These are phyloP conservation scores for Aphelenchoides avenae DNA, from an alignment of 1,140 invertebrate genomes.

Conservation along the genomic window DNA sequence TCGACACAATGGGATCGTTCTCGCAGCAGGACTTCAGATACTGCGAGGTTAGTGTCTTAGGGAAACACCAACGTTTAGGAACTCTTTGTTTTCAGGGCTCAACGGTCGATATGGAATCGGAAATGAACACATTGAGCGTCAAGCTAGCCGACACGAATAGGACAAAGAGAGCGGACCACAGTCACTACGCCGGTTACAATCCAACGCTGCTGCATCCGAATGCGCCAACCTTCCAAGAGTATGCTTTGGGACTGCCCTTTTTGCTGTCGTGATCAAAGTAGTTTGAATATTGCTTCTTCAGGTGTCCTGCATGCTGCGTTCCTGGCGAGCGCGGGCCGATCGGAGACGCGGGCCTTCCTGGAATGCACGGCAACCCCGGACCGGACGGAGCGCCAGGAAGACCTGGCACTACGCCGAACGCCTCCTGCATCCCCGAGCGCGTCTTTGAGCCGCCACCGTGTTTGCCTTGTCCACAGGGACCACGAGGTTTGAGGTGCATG, in stretches of 20 bases:
- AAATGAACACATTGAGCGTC: slow-evolving; percentile 19
- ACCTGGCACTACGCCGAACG: slow-evolving; percentile 58
- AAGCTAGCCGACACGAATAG: slow-evolving; percentile 24
- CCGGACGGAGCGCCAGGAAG: slow-evolving; percentile 56
- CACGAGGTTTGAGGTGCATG: slow-evolving; percentile 47
- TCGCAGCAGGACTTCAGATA: slow-evolving; percentile 48
- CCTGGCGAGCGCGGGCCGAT: slow-evolving; percentile 56
- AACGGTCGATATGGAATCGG: slow-evolving; percentile 33
- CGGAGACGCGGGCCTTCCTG: slow-evolving; percentile 56
- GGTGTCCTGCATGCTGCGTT: slow-evolving; percentile 53
- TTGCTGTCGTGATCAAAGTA: slow-evolving; percentile 5
- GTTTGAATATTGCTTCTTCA: background rate
- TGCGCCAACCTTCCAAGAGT: slow-evolving; percentile 56
- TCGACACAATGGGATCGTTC: slow-evolving; percentile 49
- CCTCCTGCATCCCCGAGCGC: slow-evolving; percentile 57
- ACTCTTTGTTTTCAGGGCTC: slow-evolving; percentile 31
- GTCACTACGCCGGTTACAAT: slow-evolving; percentile 55
- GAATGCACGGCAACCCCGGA: slow-evolving; percentile 52
- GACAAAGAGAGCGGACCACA: slow-evolving; percentile 2
- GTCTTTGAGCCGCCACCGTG: slow-evolving; percentile 59
- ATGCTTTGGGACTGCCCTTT: no score
- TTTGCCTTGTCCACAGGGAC: slow-evolving; percentile 57
- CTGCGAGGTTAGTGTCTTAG: slow-evolving; percentile 46
- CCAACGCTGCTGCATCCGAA: slow-evolving; percentile 45
- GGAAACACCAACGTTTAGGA: no score